Evolutionary conservation across 30 jellyfish, hydroid and myxozoan species (phyloP).

Genomic region (Clytia hemisphaerica): DNA sequence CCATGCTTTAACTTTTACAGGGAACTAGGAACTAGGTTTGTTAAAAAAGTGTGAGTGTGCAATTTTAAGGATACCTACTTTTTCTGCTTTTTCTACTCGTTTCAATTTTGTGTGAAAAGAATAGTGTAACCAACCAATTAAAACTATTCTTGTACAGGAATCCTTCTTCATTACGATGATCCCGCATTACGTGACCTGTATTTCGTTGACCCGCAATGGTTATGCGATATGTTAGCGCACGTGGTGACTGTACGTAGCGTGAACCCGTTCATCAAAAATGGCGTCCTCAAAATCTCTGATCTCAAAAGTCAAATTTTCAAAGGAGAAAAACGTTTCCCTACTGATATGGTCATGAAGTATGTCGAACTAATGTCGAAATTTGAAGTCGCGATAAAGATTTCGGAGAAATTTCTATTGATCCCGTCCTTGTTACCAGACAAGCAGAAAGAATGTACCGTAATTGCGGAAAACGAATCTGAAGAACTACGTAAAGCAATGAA

Average conservation of each 20-base stretch:
- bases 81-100: too few relatives aligned
- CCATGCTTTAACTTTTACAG: too few relatives aligned
- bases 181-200: conserved; percentile 75
- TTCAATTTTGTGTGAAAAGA: too few relatives aligned
- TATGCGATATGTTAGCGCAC: conserved; percentile 93
- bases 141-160: conserved; percentile 41
- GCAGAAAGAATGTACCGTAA: conserved; percentile 50
- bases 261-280: conserved; percentile 70
- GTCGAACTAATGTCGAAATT: conserved; percentile 81
- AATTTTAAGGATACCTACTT: too few relatives aligned
- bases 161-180: conserved; percentile 84
- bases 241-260: conserved; percentile 84
- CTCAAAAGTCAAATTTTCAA: conserved; percentile 61
- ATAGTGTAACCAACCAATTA: too few relatives aligned
- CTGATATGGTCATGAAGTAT: conserved; percentile 64
- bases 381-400: conserved; percentile 88
- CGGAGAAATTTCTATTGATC: conserved; percentile 65
- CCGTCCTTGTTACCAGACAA: conserved; percentile 85
- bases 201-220: conserved; percentile 95
- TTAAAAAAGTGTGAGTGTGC: too few relatives aligned
- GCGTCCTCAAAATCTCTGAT: conserved; percentile 69
- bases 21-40: too few relatives aligned
- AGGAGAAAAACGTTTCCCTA: conserved; percentile 69
- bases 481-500: conserved; percentile 63
- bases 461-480: conserved; percentile 42